Percentiles rank a stretch among this genome's conserved stretches.
Conservation (phyloP, 2,888 invertebrate species). For the Phaedon cochleariae region DNA sequence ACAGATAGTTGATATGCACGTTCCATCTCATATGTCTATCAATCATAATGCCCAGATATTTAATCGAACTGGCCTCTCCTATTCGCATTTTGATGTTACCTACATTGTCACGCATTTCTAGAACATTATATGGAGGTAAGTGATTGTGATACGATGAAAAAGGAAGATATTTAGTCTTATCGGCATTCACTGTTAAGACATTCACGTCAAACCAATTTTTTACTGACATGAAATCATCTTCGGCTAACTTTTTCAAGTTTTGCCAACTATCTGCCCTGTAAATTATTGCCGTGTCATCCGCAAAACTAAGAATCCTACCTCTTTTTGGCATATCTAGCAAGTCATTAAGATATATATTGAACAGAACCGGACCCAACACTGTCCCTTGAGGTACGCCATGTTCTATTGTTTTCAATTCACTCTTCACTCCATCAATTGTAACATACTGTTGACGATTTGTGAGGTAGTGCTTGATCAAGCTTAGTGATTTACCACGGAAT, state of each 20-base stretch:
- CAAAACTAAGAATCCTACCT: slow-evolving; percentile 10
- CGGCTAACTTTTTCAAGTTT: not conserved
- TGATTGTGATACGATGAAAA: no score
- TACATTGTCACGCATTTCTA: not conserved
- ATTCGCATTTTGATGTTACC: not conserved
- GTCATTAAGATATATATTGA: slow-evolving; percentile 4
- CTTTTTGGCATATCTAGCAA: not conserved
- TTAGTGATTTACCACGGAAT: no score
- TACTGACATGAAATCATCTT: not conserved
- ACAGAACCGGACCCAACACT: not conserved
- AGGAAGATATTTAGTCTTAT: slow-evolving; percentile 4
- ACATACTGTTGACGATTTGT: no score
- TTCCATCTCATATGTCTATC: slow-evolving; percentile 4
- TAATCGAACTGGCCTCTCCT: not conserved
- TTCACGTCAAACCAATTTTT: not conserved
- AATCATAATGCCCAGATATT: not conserved
- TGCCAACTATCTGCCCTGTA: slow-evolving; percentile 8
- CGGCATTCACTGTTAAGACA: not conserved
- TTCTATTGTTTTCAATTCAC: not conserved
- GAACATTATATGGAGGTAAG: not conserved
- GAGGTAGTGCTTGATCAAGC: no score
- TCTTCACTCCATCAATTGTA: not conserved
- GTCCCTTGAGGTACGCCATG: not conserved
- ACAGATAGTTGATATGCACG: not conserved
- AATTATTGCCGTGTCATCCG: slow-evolving; percentile 11